Conservation (phyloP, 2,797 vertebrate genomes). For the Calcarius lapponicus region DNA sequence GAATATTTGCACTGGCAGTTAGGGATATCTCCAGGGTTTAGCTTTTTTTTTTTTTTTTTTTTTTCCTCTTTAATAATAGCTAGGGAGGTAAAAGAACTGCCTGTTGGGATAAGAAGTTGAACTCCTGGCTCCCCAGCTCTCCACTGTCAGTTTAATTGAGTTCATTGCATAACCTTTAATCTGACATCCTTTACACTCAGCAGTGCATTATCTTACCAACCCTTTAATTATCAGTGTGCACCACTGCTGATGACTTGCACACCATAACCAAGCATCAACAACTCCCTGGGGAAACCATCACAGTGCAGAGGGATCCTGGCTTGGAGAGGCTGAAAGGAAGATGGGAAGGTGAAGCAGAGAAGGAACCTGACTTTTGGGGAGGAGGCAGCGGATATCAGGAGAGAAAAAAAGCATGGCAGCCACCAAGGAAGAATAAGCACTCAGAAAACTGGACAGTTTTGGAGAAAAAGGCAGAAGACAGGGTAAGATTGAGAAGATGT, state of each 20-base stretch:
- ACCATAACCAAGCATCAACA: rapidly evolving
- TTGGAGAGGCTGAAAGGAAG: background rate
- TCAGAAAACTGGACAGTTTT: background rate
- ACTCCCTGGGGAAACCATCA: background rate
- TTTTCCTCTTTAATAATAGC: background rate
- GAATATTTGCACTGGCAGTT: constrained; percentile 27
- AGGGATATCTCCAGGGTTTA: background rate
- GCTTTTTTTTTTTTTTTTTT: background rate
- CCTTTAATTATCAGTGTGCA: background rate
- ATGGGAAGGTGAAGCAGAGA: background rate
- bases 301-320: background rate
- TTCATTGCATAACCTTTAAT: background rate
- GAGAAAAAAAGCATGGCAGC: rapidly evolving
- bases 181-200: background rate
- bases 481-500: rapidly evolving
- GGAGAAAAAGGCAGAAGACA: background rate
- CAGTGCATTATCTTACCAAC: background rate
- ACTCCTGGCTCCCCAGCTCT: background rate
- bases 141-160: background rate
- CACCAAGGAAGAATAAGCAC: background rate
- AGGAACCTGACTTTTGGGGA: background rate
- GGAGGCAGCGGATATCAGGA: rapidly evolving
- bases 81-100: background rate
- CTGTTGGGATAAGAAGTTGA: constrained; percentile 4
- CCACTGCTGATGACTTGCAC: background rate